A percentile compares a stretch with the other conserved stretches of the same genome.
Evolutionary conservation across 2,113 vertebrate genomes (phyloP).

Genomic region (Sorex fumeus): DNA sequence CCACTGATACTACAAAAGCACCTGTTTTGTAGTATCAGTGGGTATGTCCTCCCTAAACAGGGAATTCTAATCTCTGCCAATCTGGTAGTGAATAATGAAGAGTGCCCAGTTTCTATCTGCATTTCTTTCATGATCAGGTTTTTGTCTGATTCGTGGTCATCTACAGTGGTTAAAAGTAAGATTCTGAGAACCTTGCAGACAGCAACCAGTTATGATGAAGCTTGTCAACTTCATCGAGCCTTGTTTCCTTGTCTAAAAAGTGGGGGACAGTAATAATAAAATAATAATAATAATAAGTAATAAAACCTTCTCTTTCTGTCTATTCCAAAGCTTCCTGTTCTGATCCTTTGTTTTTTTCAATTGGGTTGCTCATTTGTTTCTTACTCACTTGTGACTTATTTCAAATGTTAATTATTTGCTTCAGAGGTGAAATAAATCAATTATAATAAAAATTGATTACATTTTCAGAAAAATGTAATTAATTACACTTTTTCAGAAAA

Average conservation of each 20-base stretch:
- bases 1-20: not conserved
- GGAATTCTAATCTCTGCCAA: not conserved
- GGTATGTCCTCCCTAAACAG: not conserved
- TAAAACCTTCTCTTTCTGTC: not conserved
- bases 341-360: not conserved
- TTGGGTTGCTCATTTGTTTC: not conserved
- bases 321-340: not conserved
- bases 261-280: not conserved
- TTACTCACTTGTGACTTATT: not conserved
- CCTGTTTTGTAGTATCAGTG: not conserved
- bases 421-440: too few species aligned
- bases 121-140: conserved; percentile 10
- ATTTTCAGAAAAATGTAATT: too few species aligned
- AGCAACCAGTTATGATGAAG: not conserved
- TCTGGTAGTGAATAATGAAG: not conserved
- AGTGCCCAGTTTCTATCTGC: not conserved
- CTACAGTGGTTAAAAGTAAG: not conserved
- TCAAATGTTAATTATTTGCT: too few species aligned
- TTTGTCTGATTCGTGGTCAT: not conserved
- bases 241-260: conserved; percentile 24
- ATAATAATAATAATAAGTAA: not conserved
- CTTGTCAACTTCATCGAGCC: not conserved
- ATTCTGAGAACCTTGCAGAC: not conserved
- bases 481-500: too few species aligned
- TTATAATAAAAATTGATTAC: too few species aligned